A percentile compares a stretch with the other conserved stretches of the same genome.
phyloP scores from a whole-genome alignment of 2,888 invertebrate species.

The Creontiades dilutus region DNA sequence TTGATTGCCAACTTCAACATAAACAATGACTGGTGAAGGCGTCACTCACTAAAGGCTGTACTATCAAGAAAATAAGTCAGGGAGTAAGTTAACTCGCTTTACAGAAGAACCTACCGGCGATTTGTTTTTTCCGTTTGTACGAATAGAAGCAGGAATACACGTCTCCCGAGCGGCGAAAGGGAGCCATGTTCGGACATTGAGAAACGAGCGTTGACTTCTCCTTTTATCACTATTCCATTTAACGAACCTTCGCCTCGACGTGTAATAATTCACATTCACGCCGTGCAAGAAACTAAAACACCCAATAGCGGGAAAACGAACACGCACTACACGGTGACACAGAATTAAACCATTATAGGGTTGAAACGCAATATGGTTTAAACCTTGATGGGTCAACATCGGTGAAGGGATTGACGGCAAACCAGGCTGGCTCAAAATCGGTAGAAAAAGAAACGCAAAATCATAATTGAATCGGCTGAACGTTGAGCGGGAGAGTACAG shows the following conservation, averaged over 20 bases:
- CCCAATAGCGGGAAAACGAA: background rate
- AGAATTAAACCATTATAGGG: background rate
- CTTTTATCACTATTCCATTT: background rate
- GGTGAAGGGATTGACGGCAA: background rate
- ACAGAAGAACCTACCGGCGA: background rate
- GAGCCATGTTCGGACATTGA: constrained; percentile 49
- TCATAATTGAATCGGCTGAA: too few species aligned
- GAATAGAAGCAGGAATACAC: constrained; percentile 25
- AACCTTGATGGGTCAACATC: too few species aligned
- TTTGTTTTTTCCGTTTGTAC: background rate
- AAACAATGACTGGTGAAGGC: background rate
- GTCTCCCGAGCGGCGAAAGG: background rate
- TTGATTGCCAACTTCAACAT: too few species aligned
- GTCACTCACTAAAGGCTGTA: background rate
- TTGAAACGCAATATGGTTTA: too few species aligned
- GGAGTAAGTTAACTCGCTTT: background rate
- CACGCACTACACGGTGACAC: background rate
- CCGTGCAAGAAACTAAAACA: background rate
- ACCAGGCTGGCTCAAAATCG: too few species aligned
- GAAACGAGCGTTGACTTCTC: constrained; percentile 35
- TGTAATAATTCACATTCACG: background rate
- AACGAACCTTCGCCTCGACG: background rate
- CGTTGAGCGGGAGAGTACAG: too few species aligned
- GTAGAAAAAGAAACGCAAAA: too few species aligned
- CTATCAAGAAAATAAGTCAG: background rate